Evolutionary conservation across 2,113 vertebrate species (phyloP), one percentile per base, ranked within the genome.

Genomic region (Menidia beryllina): DNA sequence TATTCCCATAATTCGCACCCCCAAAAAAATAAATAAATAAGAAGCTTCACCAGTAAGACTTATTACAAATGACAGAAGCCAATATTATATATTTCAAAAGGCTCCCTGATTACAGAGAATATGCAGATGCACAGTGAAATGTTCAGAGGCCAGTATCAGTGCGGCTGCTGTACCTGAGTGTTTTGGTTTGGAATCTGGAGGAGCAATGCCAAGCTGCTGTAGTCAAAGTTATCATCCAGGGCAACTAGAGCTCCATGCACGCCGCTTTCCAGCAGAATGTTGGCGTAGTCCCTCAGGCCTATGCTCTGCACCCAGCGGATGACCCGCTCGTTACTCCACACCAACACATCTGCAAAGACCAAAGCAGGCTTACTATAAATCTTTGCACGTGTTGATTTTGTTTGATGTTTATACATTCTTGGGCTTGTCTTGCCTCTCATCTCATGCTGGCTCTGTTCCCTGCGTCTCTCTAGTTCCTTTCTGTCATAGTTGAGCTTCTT

Each of bases 401-500:
- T 26, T 24, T 19, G 2, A 20, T 9, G 19, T 5, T 13, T 11
- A 65, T 12, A 25, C 12, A 34, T 34, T 34, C 36, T 10, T 55
- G 14, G 5, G 17, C 15, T 5, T 0, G 20, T 30, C 79, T 69
- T 49, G 95, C 97, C 97, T 97, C 98, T 97, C 88, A 98, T 98
- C 91, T 99, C 97, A 77, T 99, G 97, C 84, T 96, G 97, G 84
- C 97, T 98, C 75, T 93, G 93, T 94, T 99, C 98, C 83, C 98
- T 89, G 82, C 97, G 92, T 88, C 97, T 95, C 92, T 99, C 98
- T 90, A 99, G 92, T 70, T 99, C 98, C 88, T 99, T 98, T 90
- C 97, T 94, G 89, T 99, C 98, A 70, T 99, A 99, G 94, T 99
- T 99, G 85, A 99, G 91, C 91, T 97, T 97, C 93, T 99, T 99